phyloP scores from a whole-genome alignment of 2,113 vertebrate genomes.

The Mugil cephalus region DNA sequence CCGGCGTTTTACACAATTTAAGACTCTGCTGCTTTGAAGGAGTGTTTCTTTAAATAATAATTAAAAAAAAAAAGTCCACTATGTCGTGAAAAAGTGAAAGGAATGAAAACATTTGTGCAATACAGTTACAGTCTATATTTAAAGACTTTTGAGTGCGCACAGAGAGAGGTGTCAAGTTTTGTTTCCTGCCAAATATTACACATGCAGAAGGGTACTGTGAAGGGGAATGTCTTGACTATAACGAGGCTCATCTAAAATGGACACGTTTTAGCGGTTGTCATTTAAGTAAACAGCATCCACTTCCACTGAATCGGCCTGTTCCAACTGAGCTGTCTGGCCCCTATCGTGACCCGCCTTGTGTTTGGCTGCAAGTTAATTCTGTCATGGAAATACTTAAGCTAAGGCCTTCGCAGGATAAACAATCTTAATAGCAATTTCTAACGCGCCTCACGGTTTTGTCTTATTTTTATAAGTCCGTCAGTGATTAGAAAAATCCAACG shows the following conservation, averaged over 20 bases:
- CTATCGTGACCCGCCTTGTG: conserved; percentile 57
- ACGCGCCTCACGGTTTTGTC: conserved; percentile 7
- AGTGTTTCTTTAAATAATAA: no score
- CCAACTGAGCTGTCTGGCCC: conserved; percentile 68
- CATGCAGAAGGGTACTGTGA: no score
- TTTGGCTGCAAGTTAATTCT: conserved; percentile 54
- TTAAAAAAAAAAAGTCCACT: no score
- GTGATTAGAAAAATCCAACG: conserved; percentile 24
- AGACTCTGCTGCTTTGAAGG: conserved; percentile 33
- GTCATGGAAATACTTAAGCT: conserved; percentile 32
- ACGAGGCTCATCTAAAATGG: conserved; percentile 29
- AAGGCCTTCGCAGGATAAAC: conserved; percentile 37
- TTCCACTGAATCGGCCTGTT: conserved; percentile 49
- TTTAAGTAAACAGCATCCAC: conserved; percentile 53
- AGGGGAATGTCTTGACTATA: neutral
- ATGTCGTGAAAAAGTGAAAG: no score
- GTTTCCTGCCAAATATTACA: conserved; percentile 43
- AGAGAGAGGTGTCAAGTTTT: conserved; percentile 48
- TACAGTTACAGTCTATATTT: conserved; percentile 29
- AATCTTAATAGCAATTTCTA: conserved; percentile 34
- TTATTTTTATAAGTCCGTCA: conserved; percentile 34
- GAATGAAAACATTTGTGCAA: neutral
- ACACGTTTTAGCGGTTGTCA: conserved; percentile 47
- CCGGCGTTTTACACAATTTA: conserved; percentile 43
- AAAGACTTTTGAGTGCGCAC: conserved; percentile 34